These are phyloP conservation scores for Leucozona laternaria DNA, from an alignment of 2,888 invertebrate species.

Conservation along the genomic window DNA sequence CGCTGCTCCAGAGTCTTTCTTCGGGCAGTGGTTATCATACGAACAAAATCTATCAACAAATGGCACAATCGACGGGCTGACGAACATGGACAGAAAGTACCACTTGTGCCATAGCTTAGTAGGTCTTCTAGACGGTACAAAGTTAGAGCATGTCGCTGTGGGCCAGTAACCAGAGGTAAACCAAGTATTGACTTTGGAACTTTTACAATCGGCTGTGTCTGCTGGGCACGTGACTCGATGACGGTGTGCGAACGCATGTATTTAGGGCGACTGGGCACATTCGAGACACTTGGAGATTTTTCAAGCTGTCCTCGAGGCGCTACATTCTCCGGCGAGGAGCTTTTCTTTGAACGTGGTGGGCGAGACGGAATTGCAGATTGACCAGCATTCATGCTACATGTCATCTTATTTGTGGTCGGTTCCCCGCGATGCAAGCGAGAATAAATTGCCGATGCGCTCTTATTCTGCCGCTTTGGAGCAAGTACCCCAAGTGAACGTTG, in stretches of 20 bases:
- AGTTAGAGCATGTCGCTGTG: constrained; percentile 90
- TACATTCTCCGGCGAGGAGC: constrained; percentile 75
- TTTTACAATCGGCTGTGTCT: constrained; percentile 77
- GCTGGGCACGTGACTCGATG: constrained; percentile 82
- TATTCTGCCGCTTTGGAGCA: constrained; percentile 82
- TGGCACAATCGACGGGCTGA: constrained; percentile 88
- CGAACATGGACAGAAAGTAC: constrained; percentile 86
- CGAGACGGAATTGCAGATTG: constrained; percentile 76
- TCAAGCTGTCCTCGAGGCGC: constrained; percentile 52
- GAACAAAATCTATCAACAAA: constrained; percentile 90
- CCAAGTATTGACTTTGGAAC: constrained; percentile 85
- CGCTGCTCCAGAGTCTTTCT: constrained; percentile 92
- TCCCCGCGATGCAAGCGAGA: constrained; percentile 79
- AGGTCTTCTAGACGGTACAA: constrained; percentile 90
- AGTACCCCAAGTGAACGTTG: constrained; percentile 75
- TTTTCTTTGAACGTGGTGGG: constrained; percentile 79
- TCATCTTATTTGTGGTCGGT: constrained; percentile 54
- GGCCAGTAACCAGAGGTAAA: constrained; percentile 89
- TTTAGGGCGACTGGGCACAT: constrained; percentile 82
- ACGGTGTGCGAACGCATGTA: constrained; percentile 83
- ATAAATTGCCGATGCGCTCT: constrained; percentile 82
- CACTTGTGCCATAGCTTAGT: constrained; percentile 87
- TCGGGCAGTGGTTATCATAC: constrained; percentile 91
- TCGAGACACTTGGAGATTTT: constrained; percentile 76
- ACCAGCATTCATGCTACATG: constrained; percentile 65